These are phyloP conservation scores for Euthynnus affinis DNA, from an alignment of 2,797 vertebrate genomes.

Conservation along the genomic window DNA sequence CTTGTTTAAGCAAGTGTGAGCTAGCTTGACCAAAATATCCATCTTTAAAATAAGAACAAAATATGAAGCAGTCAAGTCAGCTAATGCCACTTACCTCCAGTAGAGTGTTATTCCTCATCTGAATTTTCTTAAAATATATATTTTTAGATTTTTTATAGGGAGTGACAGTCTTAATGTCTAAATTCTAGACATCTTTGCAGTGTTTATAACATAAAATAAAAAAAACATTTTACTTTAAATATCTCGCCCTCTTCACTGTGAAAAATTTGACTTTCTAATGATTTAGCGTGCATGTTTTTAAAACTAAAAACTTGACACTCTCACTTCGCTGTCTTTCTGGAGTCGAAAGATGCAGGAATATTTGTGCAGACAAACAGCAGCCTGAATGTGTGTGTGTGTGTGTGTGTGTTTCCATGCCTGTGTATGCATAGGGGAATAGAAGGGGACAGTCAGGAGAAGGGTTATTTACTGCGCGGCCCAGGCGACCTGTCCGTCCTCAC, in stretches of 20 bases:
- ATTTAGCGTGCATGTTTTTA: conserved; percentile 5
- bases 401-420: conserved; percentile 24
- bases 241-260: not conserved
- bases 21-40: not conserved
- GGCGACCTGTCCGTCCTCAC: conserved; percentile 84
- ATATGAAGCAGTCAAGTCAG: too few species aligned
- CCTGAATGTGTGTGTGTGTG: not conserved
- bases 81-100: too few species aligned
- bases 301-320: conserved; percentile 1
- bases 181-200: not conserved
- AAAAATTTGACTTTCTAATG: conserved; percentile 29
- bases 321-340: not conserved
- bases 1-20: not conserved
- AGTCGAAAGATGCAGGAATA: conserved; percentile 24
- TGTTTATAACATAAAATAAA: not conserved
- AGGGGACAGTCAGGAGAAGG: conserved; percentile 75
- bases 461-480: conserved; percentile 82
- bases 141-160: not conserved
- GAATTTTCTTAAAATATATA: not conserved
- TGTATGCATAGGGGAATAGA: conserved; percentile 61
- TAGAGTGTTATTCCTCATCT: not conserved
- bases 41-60: not conserved
- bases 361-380: conserved; percentile 25
- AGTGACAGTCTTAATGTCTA: not conserved
- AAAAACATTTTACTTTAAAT: conserved; percentile 3